Conservation (phyloP, 2,888 invertebrate genomes). For the Capitulum mitella region DNA sequence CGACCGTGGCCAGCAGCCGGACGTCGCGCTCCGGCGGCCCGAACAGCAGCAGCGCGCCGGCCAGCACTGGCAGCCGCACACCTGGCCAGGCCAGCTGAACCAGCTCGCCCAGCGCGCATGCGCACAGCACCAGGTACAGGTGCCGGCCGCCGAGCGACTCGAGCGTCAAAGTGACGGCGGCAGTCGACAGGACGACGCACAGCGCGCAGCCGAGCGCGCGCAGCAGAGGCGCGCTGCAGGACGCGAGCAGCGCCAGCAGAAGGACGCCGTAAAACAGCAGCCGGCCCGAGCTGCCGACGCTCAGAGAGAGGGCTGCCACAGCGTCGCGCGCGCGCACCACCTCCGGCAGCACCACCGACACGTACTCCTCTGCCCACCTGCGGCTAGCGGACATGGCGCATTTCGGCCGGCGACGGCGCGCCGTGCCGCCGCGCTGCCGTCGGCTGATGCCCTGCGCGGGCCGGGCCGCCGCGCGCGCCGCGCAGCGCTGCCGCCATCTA, state of each 20-base stretch:
- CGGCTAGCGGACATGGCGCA: constrained; percentile 7
- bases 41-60: constrained; percentile 14
- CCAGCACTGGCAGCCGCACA: constrained; percentile 10
- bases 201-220: not conserved
- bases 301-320: not conserved
- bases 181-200: not conserved
- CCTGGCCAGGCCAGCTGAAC: constrained; percentile 6
- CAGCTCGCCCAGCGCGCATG: constrained; percentile 17
- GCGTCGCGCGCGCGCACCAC: not conserved
- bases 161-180: not conserved
- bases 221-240: not conserved
- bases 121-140: constrained; percentile 15
- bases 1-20: constrained; percentile 36
- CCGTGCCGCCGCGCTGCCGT: not conserved
- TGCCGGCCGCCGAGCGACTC: not conserved
- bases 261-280: not conserved
- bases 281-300: not conserved
- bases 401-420: not conserved
- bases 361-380: not conserved
- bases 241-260: not conserved
- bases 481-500: not conserved
- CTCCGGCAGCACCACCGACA: not conserved
- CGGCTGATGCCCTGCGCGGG: not conserved
- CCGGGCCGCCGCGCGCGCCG: not conserved
- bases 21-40: constrained; percentile 2